phyloP scores from a whole-genome alignment of 2,113 vertebrate genomes.

The Muscicapa adusta region DNA sequence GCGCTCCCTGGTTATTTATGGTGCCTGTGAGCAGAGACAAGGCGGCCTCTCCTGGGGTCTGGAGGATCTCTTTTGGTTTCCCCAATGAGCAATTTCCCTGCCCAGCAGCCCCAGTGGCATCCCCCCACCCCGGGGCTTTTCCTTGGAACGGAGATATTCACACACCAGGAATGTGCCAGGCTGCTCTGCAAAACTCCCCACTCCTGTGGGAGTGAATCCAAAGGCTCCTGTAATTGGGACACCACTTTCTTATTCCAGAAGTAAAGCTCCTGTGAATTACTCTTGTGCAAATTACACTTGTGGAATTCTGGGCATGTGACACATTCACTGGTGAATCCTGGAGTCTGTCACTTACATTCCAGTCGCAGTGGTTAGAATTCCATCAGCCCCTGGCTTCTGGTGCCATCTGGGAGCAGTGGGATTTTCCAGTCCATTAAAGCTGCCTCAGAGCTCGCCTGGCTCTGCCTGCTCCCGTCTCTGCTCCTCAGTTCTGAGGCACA shows the following conservation, averaged over 20 bases:
- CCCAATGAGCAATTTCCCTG: neutral
- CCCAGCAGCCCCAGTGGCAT: neutral
- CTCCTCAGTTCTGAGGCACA: neutral
- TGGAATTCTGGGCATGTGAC: fast-evolving
- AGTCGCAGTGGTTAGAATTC: neutral
- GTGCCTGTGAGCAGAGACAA: fast-evolving
- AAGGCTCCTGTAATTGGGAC: neutral
- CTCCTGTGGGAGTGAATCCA: neutral
- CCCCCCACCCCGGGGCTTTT: neutral
- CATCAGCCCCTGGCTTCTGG: neutral
- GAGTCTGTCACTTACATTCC: neutral
- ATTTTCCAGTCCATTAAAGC: neutral
- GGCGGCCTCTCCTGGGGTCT: neutral
- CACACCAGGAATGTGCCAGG: fast-evolving
- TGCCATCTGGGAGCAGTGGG: neutral
- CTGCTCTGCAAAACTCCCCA: neutral
- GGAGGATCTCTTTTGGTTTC: neutral
- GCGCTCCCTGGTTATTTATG: neutral
- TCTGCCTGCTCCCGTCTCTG: neutral
- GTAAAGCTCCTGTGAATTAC: neutral
- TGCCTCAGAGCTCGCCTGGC: neutral
- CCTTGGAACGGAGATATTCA: neutral
- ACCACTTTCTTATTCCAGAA: neutral
- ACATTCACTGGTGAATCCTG: neutral
- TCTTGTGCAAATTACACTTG: fast-evolving